These are phyloP conservation scores for Deilephila porcellus DNA, from an alignment of 2,888 invertebrate genomes.

Conservation along the genomic window DNA sequence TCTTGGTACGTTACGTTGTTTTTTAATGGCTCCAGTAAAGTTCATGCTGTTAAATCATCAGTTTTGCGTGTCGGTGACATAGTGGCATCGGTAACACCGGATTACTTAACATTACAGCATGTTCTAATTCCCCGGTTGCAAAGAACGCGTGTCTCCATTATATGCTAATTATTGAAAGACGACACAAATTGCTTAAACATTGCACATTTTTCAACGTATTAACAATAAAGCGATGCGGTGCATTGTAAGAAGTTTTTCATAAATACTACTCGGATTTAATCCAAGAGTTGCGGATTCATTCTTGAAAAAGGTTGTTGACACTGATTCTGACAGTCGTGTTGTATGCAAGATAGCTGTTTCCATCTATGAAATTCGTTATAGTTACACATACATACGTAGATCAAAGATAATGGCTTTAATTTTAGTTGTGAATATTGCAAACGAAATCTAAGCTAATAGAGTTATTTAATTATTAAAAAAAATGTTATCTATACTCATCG, in stretches of 20 bases:
- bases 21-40: neutral
- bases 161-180: slow-evolving; percentile 73
- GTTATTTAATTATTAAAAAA: too few relatives aligned
- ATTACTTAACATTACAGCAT: slow-evolving; percentile 65
- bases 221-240: slow-evolving; percentile 31
- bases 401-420: too few relatives aligned
- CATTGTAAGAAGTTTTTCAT: slow-evolving; percentile 32
- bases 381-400: too few relatives aligned
- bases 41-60: slow-evolving; percentile 20
- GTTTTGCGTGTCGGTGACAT: slow-evolving; percentile 22
- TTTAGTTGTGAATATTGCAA: too few relatives aligned
- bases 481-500: too few relatives aligned
- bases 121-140: slow-evolving; percentile 68
- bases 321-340: too few relatives aligned
- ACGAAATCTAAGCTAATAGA: too few relatives aligned
- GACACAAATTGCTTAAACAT: slow-evolving; percentile 65
- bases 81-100: slow-evolving; percentile 41
- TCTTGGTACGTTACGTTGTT: neutral
- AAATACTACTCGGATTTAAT: neutral
- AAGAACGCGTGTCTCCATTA: slow-evolving; percentile 59
- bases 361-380: too few relatives aligned
- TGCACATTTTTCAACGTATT: slow-evolving; percentile 42
- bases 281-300: neutral
- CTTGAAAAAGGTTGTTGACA: neutral
- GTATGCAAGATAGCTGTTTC: too few relatives aligned